These are phyloP conservation scores for Drosophila setosimentum DNA, from an alignment of 2,888 invertebrate genomes.

Conservation along the genomic window DNA sequence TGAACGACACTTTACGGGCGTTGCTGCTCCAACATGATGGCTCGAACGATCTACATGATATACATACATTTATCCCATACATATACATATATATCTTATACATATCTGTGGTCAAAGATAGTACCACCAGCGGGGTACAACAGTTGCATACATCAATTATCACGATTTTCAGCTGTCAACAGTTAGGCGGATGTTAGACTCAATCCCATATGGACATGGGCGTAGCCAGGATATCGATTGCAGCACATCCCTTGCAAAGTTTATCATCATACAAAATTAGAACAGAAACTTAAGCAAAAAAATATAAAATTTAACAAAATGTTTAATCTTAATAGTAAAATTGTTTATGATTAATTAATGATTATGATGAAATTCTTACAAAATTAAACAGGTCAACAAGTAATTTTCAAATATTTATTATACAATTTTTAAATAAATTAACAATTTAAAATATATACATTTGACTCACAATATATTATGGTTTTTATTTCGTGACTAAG, in stretches of 20 bases:
- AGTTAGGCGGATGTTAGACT: conserved; percentile 60
- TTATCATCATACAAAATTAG: no score
- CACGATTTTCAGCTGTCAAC: conserved; percentile 78
- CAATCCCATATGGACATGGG: background rate
- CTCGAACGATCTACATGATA: conserved; percentile 18
- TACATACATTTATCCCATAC: background rate
- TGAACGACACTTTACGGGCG: conserved; percentile 75
- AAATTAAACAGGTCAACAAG: background rate
- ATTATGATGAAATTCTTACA: background rate
- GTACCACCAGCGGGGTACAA: conserved; percentile 33
- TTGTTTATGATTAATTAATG: background rate
- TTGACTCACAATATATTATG: background rate
- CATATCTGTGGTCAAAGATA: conserved; percentile 33
- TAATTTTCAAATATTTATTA: background rate
- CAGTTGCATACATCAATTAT: conserved; percentile 66
- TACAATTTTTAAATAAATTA: background rate
- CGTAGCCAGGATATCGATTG: background rate
- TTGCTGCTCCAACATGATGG: conserved; percentile 52
- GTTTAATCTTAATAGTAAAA: background rate
- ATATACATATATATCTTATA: background rate
- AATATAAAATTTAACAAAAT: background rate
- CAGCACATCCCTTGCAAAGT: background rate
- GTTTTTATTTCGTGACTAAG: background rate
- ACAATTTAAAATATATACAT: background rate
- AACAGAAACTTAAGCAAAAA: no score